Base-by-base conservation (phyloP, 2,797 vertebrate species). In the Microcaecilia unicolor region DNA sequence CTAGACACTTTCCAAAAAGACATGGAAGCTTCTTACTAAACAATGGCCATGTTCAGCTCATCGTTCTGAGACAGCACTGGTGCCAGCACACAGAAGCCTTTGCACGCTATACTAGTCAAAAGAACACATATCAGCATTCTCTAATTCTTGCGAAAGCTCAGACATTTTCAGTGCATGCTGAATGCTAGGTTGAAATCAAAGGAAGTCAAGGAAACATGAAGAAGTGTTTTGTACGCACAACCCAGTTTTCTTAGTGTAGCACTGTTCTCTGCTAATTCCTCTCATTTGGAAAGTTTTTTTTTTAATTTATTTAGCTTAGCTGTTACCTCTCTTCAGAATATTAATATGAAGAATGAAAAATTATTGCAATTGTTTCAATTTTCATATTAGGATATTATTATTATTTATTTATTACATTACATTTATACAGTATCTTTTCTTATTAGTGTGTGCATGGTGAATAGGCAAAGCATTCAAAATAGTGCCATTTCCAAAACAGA, bases 171-270 rank as follows among this genome's bases (percentile, higher is more conserved):
- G 31, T 41, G 56, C 37, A 54, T 57, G 48, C 41, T 59, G 42
- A 65, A 62, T 15, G 35, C 34, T 58, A 48, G 26, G 18, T 45
- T 29, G 70, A 54, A 44, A 51, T 44, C 39, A 52, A 64, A 75
- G 28, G 29, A 61, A 36, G 58, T 76, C 45, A 64, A 64, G 56
- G 38, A 72, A 72, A 68, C 48, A 49, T 11, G 35, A 74, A 58
- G 36, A 58, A 70, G 55, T 51, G 43, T 59, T 71, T 46, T 64
- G 50, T 57, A 63, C 44, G 54, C 55, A 58, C 44, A 51, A 33
- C 48, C 53, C 39, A 52, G 61, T 44, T 26, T 34, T 48, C 25
- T 47, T 60, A 70, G 74, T 37, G 21, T 40, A 54, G 48, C 30
- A 41, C 36, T 55, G 38, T 49, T 76, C 51, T 30, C 44, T 55